These are phyloP conservation scores for Dipodomys merriami DNA, from an alignment of 2,113 vertebrate species.

Conservation along the genomic window DNA sequence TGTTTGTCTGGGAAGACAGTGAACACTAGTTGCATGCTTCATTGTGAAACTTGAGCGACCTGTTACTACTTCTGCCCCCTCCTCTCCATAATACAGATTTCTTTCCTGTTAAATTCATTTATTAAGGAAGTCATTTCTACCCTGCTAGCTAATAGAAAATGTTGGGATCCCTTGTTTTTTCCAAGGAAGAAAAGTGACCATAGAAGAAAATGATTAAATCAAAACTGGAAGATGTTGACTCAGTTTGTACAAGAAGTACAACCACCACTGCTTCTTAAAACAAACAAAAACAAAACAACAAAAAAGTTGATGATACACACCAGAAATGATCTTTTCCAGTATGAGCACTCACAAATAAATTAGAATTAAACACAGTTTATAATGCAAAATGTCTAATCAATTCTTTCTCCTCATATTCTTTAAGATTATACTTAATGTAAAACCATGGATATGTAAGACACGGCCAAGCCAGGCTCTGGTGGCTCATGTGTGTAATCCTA, in stretches of 20 bases:
- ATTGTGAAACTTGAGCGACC: slow-evolving; percentile 51
- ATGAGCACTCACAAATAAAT: not conserved
- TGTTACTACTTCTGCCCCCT: not conserved
- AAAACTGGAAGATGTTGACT: slow-evolving; percentile 59
- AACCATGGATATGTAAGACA: not conserved
- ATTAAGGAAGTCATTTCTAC: slow-evolving; percentile 60
- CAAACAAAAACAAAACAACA: no score
- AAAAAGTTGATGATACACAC: accelerated
- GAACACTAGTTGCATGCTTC: not conserved
- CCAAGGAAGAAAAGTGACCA: slow-evolving; percentile 73
- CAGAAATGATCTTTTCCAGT: not conserved
- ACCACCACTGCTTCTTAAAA: accelerated
- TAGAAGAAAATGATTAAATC: slow-evolving; percentile 50
- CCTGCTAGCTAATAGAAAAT: slow-evolving; percentile 71
- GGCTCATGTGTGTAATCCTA: no score
- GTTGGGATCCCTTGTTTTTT: slow-evolving; percentile 44
- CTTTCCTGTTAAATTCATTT: slow-evolving; percentile 57
- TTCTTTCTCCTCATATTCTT: not conserved
- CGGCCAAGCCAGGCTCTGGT: no score
- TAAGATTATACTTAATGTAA: not conserved
- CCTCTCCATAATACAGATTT: slow-evolving; percentile 53
- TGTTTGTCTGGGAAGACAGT: slow-evolving; percentile 16
- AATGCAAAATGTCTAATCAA: not conserved
- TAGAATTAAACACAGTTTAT: not conserved
- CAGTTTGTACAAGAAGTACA: not conserved